Base-by-base conservation (phyloP, 2,888 invertebrate genomes). In the Arrhopalites spinosus region DNA sequence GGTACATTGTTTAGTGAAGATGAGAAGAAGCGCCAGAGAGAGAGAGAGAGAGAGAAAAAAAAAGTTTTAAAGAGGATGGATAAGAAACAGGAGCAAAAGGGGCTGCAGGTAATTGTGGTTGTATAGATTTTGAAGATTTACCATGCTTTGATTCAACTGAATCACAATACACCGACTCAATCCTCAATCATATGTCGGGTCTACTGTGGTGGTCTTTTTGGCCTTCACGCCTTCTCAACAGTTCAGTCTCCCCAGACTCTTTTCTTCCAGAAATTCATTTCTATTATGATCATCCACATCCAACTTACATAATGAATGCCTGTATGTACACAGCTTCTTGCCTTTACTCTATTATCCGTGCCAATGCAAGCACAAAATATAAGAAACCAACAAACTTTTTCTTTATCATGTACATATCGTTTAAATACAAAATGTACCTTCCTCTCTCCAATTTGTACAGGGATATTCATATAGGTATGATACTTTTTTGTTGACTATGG, bases 141-240 rank as follows among this genome's bases (percentile, higher is more conserved):
- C 61, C 74, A 75, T 63, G 74, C 68, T 75, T 61, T 69, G 74
- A 69, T 75, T 75, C 74, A 68, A 59, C 56, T 68, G 74, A 74
- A 59, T 74, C 30, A 68, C 69, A 75, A 69, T 50, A 67, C 56
- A 75, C 71, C 71, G 71, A 72, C 71, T 72, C 71, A 72, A 72
- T 61, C 61, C 71, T 72, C 71, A 72, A 72, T 61, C 61, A 45
- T 61, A 63, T 45, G 71, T 72, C 71, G 43, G n/a, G 71, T 61
- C 61, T 72, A 61, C 70, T 36, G 71, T 45, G 71, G 71, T 71
- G 71, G 71, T 72, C 71, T 59, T n/a, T n/a, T n/a, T 72, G 71
- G 71, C 71, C 71, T 72, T 72, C 69, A 69, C 69, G 69, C 69
- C 69, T 69, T 67, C n/a, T n/a, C 70, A 70, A 56, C 56, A 56